Base-by-base conservation (phyloP, 2,888 invertebrate genomes). In the Drosophila algonquin region DNA sequence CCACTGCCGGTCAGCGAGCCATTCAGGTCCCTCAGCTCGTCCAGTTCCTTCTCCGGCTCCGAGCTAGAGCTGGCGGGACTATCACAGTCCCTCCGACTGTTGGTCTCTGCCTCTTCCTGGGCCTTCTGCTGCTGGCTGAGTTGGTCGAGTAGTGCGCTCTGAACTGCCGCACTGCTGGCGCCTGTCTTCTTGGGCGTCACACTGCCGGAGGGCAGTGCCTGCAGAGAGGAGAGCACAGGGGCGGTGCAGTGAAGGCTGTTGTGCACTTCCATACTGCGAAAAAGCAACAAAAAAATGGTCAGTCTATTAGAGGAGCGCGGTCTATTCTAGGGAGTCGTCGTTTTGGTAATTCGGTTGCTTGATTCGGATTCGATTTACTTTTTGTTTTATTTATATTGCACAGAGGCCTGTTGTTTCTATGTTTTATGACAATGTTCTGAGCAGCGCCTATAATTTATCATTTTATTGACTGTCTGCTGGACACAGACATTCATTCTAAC, bases 61-160 rank as follows among this genome's bases (percentile, higher is more conserved):
- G 94, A 94, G 86, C 94, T 94, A 63, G 94, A 94, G 92, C 94
- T 94, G 76, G 94, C 93, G 80, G 94, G 93, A 93, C 94, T 94
- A 75, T 94, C 94, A 90, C 94, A 94, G 80, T 75, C 79, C 16
- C 79, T 40, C 16, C 79, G 46, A 30, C 30, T 51, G 1, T n/a
- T 9, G 10, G 14, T 18, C 1, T 18, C 12, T 1, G 14, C 14
- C 16, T 65, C 67, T 9, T 73, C 47, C 27, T 71, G 62, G 18
- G 52, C 55, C 8, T 63, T 75, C n/a, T 70, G 55, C 16, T 72
- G 69, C 48, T 76, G 75, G 50, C 14, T 80, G 4, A 76, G 56
- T 48, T 79, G 69, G 67, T 81, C 76, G 7, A 88, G 56, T 0
- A 84, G 64, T 32, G 70, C 73, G 14, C 51, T 62, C 61, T 79